Percentiles rank a stretch among this genome's conserved stretches.
These are phyloP conservation scores for Crotalus helleri DNA, from an alignment of 2,113 vertebrate genomes.

Conservation along the genomic window DNA sequence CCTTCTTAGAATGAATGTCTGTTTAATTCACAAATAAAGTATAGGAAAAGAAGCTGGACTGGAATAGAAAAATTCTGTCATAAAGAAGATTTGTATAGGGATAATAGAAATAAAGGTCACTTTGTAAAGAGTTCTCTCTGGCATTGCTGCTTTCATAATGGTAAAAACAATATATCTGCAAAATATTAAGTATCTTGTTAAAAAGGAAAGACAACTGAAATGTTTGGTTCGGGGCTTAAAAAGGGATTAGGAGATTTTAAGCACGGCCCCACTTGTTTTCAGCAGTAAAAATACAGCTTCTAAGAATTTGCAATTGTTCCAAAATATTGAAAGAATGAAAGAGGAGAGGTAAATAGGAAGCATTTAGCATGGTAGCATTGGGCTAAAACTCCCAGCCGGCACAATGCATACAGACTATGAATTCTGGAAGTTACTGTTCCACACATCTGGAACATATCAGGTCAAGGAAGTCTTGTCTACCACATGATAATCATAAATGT, in stretches of 20 bases:
- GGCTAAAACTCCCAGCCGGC: not conserved
- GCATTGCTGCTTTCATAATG: slow-evolving; percentile 42
- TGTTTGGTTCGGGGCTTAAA: slow-evolving; percentile 18
- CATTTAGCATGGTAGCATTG: not conserved
- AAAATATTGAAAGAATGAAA: not conserved
- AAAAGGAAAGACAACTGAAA: slow-evolving; percentile 45
- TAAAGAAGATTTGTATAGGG: not conserved
- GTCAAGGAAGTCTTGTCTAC: not conserved
- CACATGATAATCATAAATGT: not conserved
- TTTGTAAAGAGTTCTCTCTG: slow-evolving; percentile 36
- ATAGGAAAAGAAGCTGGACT: not conserved
- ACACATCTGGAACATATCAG: not conserved
- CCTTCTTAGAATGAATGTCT: not conserved
- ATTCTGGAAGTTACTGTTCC: not conserved
- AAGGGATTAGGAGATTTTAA: slow-evolving; percentile 15
- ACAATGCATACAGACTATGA: not conserved
- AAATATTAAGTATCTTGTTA: slow-evolving; percentile 43
- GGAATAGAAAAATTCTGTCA: not conserved
- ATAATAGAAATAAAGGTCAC: not conserved
- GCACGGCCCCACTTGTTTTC: slow-evolving; percentile 42
- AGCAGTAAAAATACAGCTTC: slow-evolving; percentile 29
- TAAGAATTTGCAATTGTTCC: slow-evolving; percentile 32
- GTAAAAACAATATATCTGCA: slow-evolving; percentile 45
- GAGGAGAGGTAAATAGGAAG: slow-evolving; percentile 5
- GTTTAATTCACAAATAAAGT: slow-evolving; percentile 21